Evolutionary conservation across 2,113 vertebrate species (phyloP).

Genomic region (Crocuta crocuta): DNA sequence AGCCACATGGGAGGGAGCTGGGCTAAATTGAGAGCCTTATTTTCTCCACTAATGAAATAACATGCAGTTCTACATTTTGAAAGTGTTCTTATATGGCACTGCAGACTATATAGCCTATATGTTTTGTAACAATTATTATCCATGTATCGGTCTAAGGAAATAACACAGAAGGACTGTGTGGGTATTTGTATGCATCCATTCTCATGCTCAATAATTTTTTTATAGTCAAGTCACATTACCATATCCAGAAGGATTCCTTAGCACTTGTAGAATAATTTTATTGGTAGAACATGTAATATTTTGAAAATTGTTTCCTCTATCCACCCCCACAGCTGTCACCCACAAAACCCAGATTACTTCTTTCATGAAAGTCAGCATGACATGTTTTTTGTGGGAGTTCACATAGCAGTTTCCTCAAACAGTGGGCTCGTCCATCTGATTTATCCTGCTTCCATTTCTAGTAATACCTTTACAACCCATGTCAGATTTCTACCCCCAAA

Average conservation of each 20-base stretch:
- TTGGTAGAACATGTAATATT: slow-evolving; percentile 38
- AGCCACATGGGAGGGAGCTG: background rate
- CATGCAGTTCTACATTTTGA: background rate
- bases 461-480: slow-evolving; percentile 68
- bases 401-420: slow-evolving; percentile 63
- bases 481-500: slow-evolving; percentile 48
- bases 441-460: slow-evolving; percentile 55
- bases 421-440: slow-evolving; percentile 55
- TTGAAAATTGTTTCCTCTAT: slow-evolving; percentile 52
- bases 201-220: background rate
- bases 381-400: slow-evolving; percentile 68
- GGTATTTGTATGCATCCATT: background rate
- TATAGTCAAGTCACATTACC: background rate
- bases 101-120: background rate
- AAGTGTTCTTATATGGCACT: background rate
- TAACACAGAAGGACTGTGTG: background rate
- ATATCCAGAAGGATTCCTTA: slow-evolving; percentile 32
- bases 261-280: slow-evolving; percentile 37
- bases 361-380: slow-evolving; percentile 1
- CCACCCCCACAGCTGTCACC: background rate
- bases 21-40: background rate
- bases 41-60: background rate
- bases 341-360: slow-evolving; percentile 29
- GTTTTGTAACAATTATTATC: background rate
- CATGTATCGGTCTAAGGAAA: background rate